These are phyloP conservation scores for Tetranychus truncatus DNA, from an alignment of 2,888 invertebrate genomes.

Conservation along the genomic window DNA sequence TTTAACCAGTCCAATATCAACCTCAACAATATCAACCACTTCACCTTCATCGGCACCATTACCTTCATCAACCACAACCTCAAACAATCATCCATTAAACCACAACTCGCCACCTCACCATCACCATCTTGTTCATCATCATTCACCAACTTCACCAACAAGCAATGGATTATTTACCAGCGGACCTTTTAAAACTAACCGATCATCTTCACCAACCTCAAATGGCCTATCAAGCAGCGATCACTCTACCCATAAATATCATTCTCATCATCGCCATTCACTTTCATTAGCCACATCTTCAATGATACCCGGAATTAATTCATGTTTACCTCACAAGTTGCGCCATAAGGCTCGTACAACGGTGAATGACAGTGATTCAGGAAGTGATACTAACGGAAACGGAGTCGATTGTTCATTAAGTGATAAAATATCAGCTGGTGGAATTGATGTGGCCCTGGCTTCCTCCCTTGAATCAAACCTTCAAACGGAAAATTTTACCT, in stretches of 20 bases:
- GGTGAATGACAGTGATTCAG: constrained; percentile 40
- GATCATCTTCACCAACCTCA: constrained; percentile 10
- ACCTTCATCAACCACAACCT: constrained; percentile 21
- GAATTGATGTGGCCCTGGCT: neutral
- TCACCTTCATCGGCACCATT: constrained; percentile 11
- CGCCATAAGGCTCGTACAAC: constrained; percentile 59
- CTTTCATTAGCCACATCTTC: neutral
- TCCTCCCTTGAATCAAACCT: constrained; percentile 24
- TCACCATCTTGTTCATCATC: neutral
- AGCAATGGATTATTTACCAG: constrained; percentile 13
- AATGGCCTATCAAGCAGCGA: too few relatives aligned
- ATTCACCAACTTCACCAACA: constrained; percentile 13
- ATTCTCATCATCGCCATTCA: constrained; percentile 9
- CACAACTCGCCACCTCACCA: neutral
- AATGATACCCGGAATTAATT: neutral
- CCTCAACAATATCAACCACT: neutral
- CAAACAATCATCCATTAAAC: constrained; percentile 4
- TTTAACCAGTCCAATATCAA: constrained; percentile 4
- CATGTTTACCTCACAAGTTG: constrained; percentile 67
- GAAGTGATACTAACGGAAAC: constrained; percentile 38
- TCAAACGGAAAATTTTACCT: constrained; percentile 40
- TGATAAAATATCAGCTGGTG: neutral
- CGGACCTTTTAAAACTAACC: neutral
- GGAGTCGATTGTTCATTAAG: constrained; percentile 11
- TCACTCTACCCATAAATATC: constrained; percentile 19